Base-by-base conservation (phyloP, 2,888 invertebrate genomes). In the Philereme vetulata region DNA sequence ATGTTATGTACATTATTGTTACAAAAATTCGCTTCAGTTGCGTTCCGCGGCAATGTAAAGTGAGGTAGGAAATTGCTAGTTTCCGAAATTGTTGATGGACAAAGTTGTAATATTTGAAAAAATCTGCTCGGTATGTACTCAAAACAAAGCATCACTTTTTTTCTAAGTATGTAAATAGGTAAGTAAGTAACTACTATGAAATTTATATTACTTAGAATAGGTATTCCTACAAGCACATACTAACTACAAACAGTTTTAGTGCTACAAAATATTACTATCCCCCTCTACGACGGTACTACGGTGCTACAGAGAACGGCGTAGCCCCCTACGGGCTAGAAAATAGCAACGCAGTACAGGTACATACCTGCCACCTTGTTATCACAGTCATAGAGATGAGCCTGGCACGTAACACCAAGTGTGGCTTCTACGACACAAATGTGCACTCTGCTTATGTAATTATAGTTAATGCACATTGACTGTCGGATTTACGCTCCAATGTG, bases 401-500 rank as follows among this genome's bases (percentile, higher is more conserved):
- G 68, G 68, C 71, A 65, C 72, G 50, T 64, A 68, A 68, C 62
- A 68, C 54, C 68, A 65, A 71, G 66, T 71, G 71, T 59, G 70
- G 70, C 70, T 66, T 70, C 71, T 66, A 54, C 65, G 65, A 76
- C 77, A 77, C 74, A 77, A 76, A 75, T 77, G 74, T 78, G 80
- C 84, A 82, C 80, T 83, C 74, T 71, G 70, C 72, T 75, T 83
- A 21, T 21, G 21, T 21, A 81, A 83, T 83, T 81, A 81, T 78
- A 76, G 72, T 78, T 74, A 80, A 78, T 74, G 76, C 74, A 77
- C 68, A 77, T 74, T 75, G 72, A 71, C 64, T 69, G 70, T 65
- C 60, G 71, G 65, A 74, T 72, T 71, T 66, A 72, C 67, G 71
- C 66, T 65, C 67, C 57, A 64, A 64, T 66, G 63, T 63, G 57